Evolutionary conservation across 2,797 vertebrate species (phyloP).

Genomic region (Hozukius guyotensis): DNA sequence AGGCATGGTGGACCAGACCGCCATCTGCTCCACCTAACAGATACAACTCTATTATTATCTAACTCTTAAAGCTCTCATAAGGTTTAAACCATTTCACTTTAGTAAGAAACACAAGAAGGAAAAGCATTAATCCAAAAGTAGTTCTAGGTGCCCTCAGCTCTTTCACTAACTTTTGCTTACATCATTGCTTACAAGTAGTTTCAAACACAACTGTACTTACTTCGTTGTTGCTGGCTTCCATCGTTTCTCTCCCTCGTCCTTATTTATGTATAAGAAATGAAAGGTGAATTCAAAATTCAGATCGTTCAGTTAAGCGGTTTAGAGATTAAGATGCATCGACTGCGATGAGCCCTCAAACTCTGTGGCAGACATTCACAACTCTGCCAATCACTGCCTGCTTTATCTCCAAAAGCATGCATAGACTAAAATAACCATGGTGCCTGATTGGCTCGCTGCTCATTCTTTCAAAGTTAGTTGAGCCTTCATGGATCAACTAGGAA

Average conservation of each 20-base stretch:
- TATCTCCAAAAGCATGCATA: slow-evolving; percentile 63
- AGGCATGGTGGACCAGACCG: background rate
- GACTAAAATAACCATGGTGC: slow-evolving; percentile 70
- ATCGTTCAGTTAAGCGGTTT: background rate
- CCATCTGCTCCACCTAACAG: slow-evolving; percentile 34
- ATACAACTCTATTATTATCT: slow-evolving; percentile 6
- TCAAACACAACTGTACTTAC: slow-evolving; percentile 48
- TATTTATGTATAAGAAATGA: background rate
- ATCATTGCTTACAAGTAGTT: background rate
- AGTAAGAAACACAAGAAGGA: background rate
- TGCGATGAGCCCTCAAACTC: slow-evolving; percentile 10
- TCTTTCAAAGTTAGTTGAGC: slow-evolving; percentile 52
- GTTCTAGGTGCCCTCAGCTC: background rate
- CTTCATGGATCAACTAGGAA: slow-evolving; percentile 19
- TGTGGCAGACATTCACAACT: slow-evolving; percentile 24
- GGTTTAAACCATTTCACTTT: background rate
- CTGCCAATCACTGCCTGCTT: slow-evolving; percentile 59
- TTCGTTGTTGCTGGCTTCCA: slow-evolving; percentile 54
- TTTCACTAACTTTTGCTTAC: background rate
- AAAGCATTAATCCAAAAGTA: background rate
- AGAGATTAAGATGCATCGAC: background rate
- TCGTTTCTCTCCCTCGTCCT: slow-evolving; percentile 18
- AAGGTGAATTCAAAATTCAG: slow-evolving; percentile 12
- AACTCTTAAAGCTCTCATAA: background rate
- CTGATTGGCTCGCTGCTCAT: slow-evolving; percentile 67